Percentiles rank a stretch among this genome's conserved stretches.
Conservation (phyloP, 2,113 vertebrate genomes). For the Cynopterus brachyotis region DNA sequence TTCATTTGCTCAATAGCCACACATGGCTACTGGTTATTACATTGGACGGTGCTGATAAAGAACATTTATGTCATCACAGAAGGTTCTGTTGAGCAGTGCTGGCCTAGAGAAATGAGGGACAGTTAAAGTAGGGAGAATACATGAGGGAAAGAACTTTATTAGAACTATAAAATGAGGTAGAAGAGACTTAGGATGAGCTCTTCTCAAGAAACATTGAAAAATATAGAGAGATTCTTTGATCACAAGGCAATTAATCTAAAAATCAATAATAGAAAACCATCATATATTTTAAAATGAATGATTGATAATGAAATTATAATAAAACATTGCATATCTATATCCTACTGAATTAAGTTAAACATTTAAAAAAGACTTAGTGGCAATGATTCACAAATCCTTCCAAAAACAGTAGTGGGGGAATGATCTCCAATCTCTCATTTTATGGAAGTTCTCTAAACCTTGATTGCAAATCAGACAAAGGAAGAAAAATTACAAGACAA, state of each 20-base stretch:
- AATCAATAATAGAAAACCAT: neutral
- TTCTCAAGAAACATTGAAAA: neutral
- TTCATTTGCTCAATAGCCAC: neutral
- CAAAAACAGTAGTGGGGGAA: neutral
- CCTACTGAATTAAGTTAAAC: neutral
- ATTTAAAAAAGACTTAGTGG: neutral
- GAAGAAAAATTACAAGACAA: neutral
- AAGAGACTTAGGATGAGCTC: neutral
- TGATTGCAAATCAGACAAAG: neutral
- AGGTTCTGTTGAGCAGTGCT: neutral
- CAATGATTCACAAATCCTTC: neutral
- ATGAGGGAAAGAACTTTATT: neutral
- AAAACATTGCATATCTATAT: neutral
- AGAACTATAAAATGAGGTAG: neutral
- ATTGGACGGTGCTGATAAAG: neutral
- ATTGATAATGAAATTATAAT: neutral
- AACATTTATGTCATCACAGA: neutral
- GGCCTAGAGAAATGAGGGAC: neutral
- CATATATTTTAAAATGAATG: neutral
- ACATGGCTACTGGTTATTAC: neutral
- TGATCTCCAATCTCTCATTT: neutral
- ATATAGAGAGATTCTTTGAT: neutral
- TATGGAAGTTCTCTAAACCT: neutral
- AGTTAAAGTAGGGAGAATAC: neutral
- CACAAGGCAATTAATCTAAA: neutral